phyloP scores from a whole-genome alignment of 1,140 invertebrate genomes.

The Parasteatoda tepidariorum region DNA sequence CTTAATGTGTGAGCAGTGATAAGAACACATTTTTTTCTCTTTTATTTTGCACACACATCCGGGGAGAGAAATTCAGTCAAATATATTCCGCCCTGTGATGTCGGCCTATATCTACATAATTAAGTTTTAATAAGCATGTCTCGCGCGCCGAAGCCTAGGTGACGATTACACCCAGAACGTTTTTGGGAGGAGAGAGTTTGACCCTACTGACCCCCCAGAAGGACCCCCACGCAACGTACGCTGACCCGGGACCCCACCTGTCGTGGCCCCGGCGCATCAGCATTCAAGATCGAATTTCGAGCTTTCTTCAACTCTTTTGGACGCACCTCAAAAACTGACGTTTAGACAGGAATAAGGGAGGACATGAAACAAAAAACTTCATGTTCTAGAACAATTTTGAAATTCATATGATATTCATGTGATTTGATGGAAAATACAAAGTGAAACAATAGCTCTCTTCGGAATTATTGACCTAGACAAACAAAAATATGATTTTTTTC shows the following conservation, averaged over 20 bases:
- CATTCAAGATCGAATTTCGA: background rate
- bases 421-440: no score
- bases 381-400: no score
- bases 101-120: constrained; percentile 40
- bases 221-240: background rate
- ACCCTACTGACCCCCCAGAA: background rate
- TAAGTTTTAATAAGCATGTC: constrained; percentile 43
- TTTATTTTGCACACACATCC: background rate
- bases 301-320: background rate
- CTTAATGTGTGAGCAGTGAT: background rate
- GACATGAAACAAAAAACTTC: no score
- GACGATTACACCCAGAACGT: constrained; percentile 1
- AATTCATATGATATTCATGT: no score
- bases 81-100: constrained; percentile 5
- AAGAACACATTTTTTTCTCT: background rate
- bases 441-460: no score
- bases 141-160: background rate
- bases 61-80: background rate
- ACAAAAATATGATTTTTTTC: no score
- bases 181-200: background rate
- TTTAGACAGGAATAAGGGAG: no score
- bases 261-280: background rate
- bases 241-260: background rate
- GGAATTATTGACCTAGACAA: no score
- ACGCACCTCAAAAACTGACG: background rate